Conservation (phyloP, 2,113 vertebrate genomes). For the Psilopogon haemacephalus region DNA sequence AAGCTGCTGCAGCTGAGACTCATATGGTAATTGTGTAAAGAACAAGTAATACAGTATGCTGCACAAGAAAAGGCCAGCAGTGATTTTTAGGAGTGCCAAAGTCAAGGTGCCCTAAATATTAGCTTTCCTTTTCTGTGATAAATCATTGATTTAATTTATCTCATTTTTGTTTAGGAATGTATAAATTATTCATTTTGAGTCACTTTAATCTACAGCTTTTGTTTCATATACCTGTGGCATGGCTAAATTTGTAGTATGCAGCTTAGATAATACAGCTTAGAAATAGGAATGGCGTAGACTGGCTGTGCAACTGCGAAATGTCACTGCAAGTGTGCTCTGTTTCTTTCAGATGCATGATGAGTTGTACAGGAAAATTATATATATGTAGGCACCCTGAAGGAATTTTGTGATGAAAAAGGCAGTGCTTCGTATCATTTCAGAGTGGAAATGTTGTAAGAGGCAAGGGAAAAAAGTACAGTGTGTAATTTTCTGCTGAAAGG, state of each 20-base stretch:
- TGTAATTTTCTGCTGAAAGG: background rate
- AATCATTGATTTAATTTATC: background rate
- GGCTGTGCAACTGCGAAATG: background rate
- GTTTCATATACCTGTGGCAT: background rate
- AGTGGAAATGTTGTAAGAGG: background rate
- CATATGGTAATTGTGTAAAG: background rate
- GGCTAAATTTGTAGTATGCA: background rate
- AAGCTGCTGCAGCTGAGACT: constrained; percentile 47
- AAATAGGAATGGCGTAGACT: background rate
- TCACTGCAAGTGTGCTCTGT: background rate
- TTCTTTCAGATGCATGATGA: background rate
- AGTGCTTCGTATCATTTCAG: background rate
- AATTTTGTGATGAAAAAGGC: background rate
- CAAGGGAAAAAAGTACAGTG: background rate
- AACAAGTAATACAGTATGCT: background rate
- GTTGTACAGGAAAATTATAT: background rate
- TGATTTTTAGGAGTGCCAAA: constrained; percentile 22
- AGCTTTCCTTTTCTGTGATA: background rate
- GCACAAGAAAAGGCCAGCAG: background rate
- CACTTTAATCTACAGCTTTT: background rate
- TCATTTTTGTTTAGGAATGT: constrained; percentile 30
- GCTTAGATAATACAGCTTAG: background rate
- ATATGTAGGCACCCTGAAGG: background rate
- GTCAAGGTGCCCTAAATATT: constrained; percentile 25
- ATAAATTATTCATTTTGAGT: constrained; percentile 27